Conservation (phyloP, 2,888 invertebrate genomes). For the Xiphydria camelus region DNA sequence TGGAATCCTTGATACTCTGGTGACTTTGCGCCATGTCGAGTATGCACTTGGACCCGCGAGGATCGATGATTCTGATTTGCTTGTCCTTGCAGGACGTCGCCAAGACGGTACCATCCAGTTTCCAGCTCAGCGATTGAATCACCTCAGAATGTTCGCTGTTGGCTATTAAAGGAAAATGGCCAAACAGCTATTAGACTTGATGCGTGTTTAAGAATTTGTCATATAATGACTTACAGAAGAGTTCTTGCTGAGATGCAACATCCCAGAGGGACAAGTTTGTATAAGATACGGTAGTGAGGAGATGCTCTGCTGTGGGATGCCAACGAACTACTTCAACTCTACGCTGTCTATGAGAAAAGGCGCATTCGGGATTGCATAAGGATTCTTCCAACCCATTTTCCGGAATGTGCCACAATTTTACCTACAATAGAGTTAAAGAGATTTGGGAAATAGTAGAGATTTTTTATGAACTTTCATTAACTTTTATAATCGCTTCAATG, state of each 20-base stretch:
- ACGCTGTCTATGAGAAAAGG: constrained; percentile 80
- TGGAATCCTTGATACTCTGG: constrained; percentile 88
- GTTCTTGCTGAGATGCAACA: constrained; percentile 78
- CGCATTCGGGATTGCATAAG: constrained; percentile 76
- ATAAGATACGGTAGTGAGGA: constrained; percentile 85
- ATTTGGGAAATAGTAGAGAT: not conserved
- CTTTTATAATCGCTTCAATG: not conserved
- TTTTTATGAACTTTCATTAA: too few species aligned
- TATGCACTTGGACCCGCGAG: constrained; percentile 62
- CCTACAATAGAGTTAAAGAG: constrained; percentile 57
- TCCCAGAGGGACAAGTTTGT: constrained; percentile 86
- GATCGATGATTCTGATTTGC: constrained; percentile 83
- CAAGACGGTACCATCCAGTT: constrained; percentile 78
- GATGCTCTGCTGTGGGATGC: constrained; percentile 87
- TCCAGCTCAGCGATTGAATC: constrained; percentile 90
- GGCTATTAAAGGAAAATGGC: constrained; percentile 53
- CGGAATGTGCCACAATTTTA: constrained; percentile 90
- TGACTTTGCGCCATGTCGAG: constrained; percentile 73
- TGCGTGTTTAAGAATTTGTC: constrained; percentile 3
- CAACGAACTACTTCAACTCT: constrained; percentile 89
- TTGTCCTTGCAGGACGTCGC: constrained; percentile 93
- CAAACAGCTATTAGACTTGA: constrained; percentile 1
- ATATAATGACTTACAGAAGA: constrained; percentile 65
- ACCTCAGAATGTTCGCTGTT: constrained; percentile 81
- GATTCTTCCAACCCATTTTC: constrained; percentile 78